Evolutionary conservation across 2,113 vertebrate genomes (phyloP).

Genomic region (Ammospiza nelsoni): DNA sequence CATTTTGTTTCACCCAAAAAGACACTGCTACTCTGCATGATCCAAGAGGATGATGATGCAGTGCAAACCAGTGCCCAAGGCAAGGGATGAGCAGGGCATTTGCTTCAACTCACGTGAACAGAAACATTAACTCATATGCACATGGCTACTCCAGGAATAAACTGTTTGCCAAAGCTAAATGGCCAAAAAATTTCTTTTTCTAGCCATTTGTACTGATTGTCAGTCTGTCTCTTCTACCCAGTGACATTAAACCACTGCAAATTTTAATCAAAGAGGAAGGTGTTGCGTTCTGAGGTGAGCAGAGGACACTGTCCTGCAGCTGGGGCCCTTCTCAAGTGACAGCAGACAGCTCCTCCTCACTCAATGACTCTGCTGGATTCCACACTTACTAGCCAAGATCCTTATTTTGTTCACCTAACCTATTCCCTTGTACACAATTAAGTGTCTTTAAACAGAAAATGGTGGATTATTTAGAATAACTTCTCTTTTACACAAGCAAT

Average conservation of each 20-base stretch:
- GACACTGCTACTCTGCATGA: neutral
- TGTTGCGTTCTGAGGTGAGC: rapidly evolving
- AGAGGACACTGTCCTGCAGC: neutral
- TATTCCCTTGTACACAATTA: neutral
- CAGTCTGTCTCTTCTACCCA: neutral
- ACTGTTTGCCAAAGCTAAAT: neutral
- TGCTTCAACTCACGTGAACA: rapidly evolving
- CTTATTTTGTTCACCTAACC: neutral
- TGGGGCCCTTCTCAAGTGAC: neutral
- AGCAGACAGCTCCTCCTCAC: neutral
- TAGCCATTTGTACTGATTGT: neutral
- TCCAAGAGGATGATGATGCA: neutral
- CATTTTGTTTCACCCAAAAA: neutral
- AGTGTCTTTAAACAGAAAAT: neutral
- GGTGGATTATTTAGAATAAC: neutral
- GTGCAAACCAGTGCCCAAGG: neutral
- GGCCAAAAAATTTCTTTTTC: neutral
- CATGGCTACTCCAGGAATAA: neutral
- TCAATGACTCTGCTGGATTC: neutral
- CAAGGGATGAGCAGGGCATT: neutral
- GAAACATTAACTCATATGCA: neutral
- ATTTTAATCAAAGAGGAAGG: neutral
- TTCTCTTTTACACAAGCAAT: neutral
- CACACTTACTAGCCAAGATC: neutral
- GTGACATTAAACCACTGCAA: neutral